phyloP scores from a whole-genome alignment of 2,113 vertebrate species.

The Cavia porcellus region DNA sequence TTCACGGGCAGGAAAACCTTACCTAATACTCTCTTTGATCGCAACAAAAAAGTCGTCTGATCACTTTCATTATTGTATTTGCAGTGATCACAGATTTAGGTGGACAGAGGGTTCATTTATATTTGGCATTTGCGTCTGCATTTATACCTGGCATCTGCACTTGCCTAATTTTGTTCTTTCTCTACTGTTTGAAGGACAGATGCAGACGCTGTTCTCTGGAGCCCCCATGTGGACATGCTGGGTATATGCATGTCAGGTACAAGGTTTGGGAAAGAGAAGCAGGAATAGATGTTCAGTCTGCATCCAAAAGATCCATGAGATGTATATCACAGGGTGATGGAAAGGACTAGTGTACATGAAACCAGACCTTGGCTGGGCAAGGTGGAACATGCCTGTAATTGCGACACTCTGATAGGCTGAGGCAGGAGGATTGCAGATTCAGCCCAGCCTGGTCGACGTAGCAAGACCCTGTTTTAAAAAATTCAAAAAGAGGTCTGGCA shows the following conservation, averaged over 20 bases:
- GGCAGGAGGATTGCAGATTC: neutral
- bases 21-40: neutral
- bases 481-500: neutral
- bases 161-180: neutral
- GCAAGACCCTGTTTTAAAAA: neutral
- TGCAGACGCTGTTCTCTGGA: conserved; percentile 60
- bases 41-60: neutral
- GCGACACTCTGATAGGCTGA: neutral
- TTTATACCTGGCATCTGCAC: neutral
- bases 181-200: accelerated
- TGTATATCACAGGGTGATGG: accelerated
- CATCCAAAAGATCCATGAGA: neutral
- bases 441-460: neutral
- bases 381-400: neutral
- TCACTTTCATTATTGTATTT: neutral
- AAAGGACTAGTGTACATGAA: neutral
- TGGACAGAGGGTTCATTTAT: neutral
- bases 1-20: neutral
- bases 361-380: neutral
- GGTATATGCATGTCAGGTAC: neutral
- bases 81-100: neutral
- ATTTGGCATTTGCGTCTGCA: neutral
- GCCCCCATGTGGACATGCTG: conserved; percentile 76
- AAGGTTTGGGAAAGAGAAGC: neutral
- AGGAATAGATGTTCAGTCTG: neutral